Percentiles rank a stretch among this genome's conserved stretches.
These are phyloP conservation scores for Sitophilus oryzae DNA, from an alignment of 1,140 invertebrate species.

Conservation along the genomic window DNA sequence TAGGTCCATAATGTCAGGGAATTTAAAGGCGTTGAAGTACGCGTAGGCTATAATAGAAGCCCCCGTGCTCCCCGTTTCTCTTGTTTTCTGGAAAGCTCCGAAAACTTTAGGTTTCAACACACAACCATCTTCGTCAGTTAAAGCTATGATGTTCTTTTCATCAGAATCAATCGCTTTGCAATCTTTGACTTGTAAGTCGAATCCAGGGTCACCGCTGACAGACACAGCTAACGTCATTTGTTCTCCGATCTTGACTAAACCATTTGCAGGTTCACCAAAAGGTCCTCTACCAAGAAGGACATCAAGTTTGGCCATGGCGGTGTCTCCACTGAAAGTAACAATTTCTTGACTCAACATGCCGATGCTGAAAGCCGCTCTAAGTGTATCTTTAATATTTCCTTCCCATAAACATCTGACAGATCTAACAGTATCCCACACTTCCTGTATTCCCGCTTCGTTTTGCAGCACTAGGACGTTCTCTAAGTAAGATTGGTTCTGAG, in stretches of 20 bases:
- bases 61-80: slow-evolving; percentile 62
- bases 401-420: slow-evolving; percentile 76
- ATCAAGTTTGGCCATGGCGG: slow-evolving; percentile 71
- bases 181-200: slow-evolving; percentile 72
- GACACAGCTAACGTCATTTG: slow-evolving; percentile 75
- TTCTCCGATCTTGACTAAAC: slow-evolving; percentile 77
- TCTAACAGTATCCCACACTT: slow-evolving; percentile 75
- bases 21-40: slow-evolving; percentile 81
- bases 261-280: slow-evolving; percentile 66
- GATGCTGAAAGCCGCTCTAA: slow-evolving; percentile 68
- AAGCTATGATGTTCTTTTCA: slow-evolving; percentile 56
- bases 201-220: slow-evolving; percentile 72
- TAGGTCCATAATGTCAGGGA: slow-evolving; percentile 81
- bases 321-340: slow-evolving; percentile 77
- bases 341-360: slow-evolving; percentile 76
- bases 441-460: slow-evolving; percentile 74
- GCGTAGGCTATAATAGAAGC: slow-evolving; percentile 74
- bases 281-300: slow-evolving; percentile 74
- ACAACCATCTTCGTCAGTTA: slow-evolving; percentile 74
- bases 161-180: slow-evolving; percentile 68
- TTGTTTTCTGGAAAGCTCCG: slow-evolving; percentile 73
- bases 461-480: slow-evolving; percentile 76
- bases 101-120: slow-evolving; percentile 77
- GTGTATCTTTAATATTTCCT: slow-evolving; percentile 67
- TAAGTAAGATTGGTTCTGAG: slow-evolving; percentile 68